A percentile compares a stretch with the other conserved stretches of the same genome.
phyloP scores from a whole-genome alignment of 2,113 vertebrate species.

The Ochotona princeps region DNA sequence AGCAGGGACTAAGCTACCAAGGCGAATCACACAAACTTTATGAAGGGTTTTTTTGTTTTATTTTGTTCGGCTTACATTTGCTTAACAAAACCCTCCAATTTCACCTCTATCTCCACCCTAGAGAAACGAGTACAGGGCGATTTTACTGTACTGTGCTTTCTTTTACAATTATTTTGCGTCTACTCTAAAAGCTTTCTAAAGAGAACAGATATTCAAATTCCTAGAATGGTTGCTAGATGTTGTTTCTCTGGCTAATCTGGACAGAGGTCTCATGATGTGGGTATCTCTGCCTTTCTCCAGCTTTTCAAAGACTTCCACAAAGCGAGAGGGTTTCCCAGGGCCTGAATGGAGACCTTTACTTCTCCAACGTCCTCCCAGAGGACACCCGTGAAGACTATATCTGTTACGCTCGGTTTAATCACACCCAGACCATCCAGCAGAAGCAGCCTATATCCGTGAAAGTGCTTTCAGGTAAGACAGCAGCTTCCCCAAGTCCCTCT shows the following conservation, averaged over 20 bases:
- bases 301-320: slow-evolving; percentile 96
- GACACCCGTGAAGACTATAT: slow-evolving; percentile 97
- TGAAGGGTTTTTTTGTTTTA: neutral
- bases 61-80: neutral
- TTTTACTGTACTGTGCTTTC: neutral
- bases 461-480: slow-evolving; percentile 94
- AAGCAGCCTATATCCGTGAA: slow-evolving; percentile 97
- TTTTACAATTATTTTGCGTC: neutral
- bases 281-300: slow-evolving; percentile 83
- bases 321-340: slow-evolving; percentile 95
- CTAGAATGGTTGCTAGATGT: neutral
- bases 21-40: neutral
- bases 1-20: neutral
- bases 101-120: neutral
- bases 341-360: slow-evolving; percentile 98
- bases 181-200: slow-evolving; percentile 15
- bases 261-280: neutral
- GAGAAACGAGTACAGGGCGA: neutral
- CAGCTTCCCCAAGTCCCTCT: slow-evolving; percentile 38
- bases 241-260: slow-evolving; percentile 31
- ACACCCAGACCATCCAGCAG: slow-evolving; percentile 99
- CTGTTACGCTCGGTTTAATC: slow-evolving; percentile 98
- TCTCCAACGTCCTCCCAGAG: slow-evolving; percentile 94
- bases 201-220: slow-evolving; percentile 9
- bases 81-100: neutral